Base-by-base conservation (phyloP, 2,113 vertebrate species). In the Prinia subflava region DNA sequence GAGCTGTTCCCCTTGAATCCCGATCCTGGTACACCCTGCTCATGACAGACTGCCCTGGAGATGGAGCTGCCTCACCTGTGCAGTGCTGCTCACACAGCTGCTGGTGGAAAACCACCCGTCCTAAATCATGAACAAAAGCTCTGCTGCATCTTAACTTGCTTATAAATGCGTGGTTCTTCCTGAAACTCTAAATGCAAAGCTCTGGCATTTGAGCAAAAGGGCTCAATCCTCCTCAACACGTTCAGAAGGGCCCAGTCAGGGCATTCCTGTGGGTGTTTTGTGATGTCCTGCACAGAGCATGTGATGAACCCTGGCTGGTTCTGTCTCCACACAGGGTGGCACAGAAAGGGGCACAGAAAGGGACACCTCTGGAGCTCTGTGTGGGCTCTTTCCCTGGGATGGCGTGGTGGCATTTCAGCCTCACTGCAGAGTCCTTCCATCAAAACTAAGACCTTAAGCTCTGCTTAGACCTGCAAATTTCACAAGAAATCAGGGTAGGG, bases 151-250 rank as follows among this genome's bases (percentile, higher is more conserved):
- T 82, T 49, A 62, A 27, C 28, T 49, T n/a, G 4, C 35, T 25
- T 25, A n/a, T 13, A 44, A 65, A 67, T 28, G 33, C 27, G 3
- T n/a, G 9, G 5, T 27, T n/a, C 49, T 35, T 75, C 13, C 35
- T 27, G 25, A 60, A 64, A 39, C 30, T 39, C 59, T 23, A 27
- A 55, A 59, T 18, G 20, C 5, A 47, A 35, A 62, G n/a, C 7
- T 52, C 16, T 60, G 33, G 22, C 31, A 20, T 39, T 44, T 6
- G 4, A 49, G 56, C n/a, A 6, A 6, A 13, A 56, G 10, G 77
- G 30, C 27, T 35, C 4, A n/a, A 10, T 23, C 47, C n/a, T 42
- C 44, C 24, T 35, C 3, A 2, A 0, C 20, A 22, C 28, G 37
- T n/a, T 33, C 57, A 53, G 16, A 67, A 33, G 21, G 24, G 20